Conservation (phyloP, 2,888 invertebrate genomes). For the Aradus depressus region DNA sequence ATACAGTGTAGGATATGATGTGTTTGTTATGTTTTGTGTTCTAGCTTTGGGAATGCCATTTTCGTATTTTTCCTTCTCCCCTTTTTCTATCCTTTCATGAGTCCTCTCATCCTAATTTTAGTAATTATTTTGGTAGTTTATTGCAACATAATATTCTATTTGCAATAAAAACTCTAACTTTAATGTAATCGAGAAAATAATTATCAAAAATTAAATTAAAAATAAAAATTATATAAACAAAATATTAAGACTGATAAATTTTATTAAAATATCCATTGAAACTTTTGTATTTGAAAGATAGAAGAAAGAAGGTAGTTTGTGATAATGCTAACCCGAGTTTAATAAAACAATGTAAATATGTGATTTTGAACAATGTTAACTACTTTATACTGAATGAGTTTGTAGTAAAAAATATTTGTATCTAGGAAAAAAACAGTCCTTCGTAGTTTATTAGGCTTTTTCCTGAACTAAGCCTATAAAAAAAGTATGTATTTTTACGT, state of each 20-base stretch:
- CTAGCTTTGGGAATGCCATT: slow-evolving; percentile 24
- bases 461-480: too few relatives aligned
- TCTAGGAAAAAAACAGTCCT: too few relatives aligned
- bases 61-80: slow-evolving; percentile 22
- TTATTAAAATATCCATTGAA: background rate
- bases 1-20: too few relatives aligned
- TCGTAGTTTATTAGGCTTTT: too few relatives aligned
- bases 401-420: slow-evolving; percentile 7
- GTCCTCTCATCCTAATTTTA: slow-evolving; percentile 18
- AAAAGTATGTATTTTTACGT: too few relatives aligned
- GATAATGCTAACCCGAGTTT: too few relatives aligned
- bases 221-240: background rate
- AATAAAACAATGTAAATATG: too few relatives aligned
- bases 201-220: background rate
- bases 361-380: too few relatives aligned
- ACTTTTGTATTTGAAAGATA: too few relatives aligned
- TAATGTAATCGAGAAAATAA: too few relatives aligned
- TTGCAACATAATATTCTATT: slow-evolving; percentile 15
- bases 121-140: slow-evolving; percentile 19
- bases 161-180: slow-evolving; percentile 2
- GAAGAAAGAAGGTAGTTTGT: too few relatives aligned
- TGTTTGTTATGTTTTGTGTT: slow-evolving; percentile 13
- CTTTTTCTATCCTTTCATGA: slow-evolving; percentile 21
- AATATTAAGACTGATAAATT: background rate
- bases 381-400: slow-evolving; percentile 3